phyloP scores from a whole-genome alignment of 2,888 invertebrate species.

The Apodemia zela region DNA sequence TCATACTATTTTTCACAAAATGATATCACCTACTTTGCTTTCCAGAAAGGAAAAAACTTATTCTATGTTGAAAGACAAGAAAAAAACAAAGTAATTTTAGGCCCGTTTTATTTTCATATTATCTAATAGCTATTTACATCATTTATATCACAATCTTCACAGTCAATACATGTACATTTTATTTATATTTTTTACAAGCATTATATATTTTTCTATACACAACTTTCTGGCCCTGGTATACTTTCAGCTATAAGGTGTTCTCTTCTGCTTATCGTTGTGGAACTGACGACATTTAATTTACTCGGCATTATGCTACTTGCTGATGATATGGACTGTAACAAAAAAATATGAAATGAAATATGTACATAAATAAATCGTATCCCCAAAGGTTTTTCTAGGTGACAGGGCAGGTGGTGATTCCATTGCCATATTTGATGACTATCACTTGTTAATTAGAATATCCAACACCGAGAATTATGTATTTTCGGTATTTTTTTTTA shows the following conservation, averaged over 20 bases:
- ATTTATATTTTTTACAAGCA: constrained; percentile 38
- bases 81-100: not conserved
- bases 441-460: too few relatives aligned
- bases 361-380: too few relatives aligned
- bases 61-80: too few relatives aligned
- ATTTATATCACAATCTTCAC: constrained; percentile 50
- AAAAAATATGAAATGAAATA: not conserved
- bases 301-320: constrained; percentile 47
- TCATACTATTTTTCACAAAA: too few relatives aligned
- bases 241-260: constrained; percentile 74
- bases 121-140: constrained; percentile 41
- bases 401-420: too few relatives aligned
- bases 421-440: too few relatives aligned
- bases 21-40: too few relatives aligned
- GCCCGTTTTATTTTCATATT: constrained; percentile 35
- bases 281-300: constrained; percentile 48
- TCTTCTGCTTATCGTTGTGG: constrained; percentile 62
- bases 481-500: too few relatives aligned
- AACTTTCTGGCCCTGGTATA: constrained; percentile 74
- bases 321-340: constrained; percentile 53
- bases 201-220: constrained; percentile 54
- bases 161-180: constrained; percentile 47
- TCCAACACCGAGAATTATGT: too few relatives aligned
- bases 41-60: too few relatives aligned
- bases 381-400: too few relatives aligned